These are phyloP conservation scores for Channa maculata DNA, from an alignment of 2,113 vertebrate genomes.

Conservation along the genomic window DNA sequence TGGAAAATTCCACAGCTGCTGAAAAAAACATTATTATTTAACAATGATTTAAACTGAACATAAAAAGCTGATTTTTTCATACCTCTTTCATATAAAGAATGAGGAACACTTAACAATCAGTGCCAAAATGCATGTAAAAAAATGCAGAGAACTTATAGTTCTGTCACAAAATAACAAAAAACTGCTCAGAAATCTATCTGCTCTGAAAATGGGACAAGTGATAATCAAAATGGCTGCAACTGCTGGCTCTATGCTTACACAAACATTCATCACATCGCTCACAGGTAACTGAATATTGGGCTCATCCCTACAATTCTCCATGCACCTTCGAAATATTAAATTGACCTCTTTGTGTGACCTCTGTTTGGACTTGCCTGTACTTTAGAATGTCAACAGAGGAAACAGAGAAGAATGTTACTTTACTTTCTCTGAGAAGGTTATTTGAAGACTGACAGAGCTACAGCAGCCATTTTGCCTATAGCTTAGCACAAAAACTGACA, in stretches of 20 bases:
- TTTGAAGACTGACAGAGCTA: too few species aligned
- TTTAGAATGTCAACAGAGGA: too few species aligned
- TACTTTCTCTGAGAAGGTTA: too few species aligned
- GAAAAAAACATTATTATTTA: too few species aligned
- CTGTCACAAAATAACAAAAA: slow-evolving; percentile 35
- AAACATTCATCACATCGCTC: slow-evolving; percentile 18
- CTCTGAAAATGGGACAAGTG: slow-evolving; percentile 18
- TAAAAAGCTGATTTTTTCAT: slow-evolving; percentile 13
- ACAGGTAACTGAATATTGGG: not conserved
- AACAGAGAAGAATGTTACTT: too few species aligned
- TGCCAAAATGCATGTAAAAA: not conserved
- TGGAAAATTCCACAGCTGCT: slow-evolving; percentile 1
- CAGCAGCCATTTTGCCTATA: too few species aligned
- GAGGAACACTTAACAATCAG: too few species aligned
- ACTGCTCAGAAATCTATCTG: slow-evolving; percentile 11
- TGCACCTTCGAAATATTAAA: slow-evolving; percentile 8
- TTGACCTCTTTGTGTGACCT: not conserved
- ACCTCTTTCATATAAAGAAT: not conserved
- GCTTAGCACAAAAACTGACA: too few species aligned
- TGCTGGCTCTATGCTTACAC: slow-evolving; percentile 20
- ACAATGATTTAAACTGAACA: slow-evolving; percentile 20
- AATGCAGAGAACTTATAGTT: not conserved
- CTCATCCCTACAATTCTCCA: slow-evolving; percentile 1
- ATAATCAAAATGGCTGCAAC: slow-evolving; percentile 25
- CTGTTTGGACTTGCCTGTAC: too few species aligned